Evolutionary conservation across 53 echinoderm and acorn worm genomes (phyloP), one percentile per base, ranked within the genome.

Genomic region (Echinarachnius parma): DNA sequence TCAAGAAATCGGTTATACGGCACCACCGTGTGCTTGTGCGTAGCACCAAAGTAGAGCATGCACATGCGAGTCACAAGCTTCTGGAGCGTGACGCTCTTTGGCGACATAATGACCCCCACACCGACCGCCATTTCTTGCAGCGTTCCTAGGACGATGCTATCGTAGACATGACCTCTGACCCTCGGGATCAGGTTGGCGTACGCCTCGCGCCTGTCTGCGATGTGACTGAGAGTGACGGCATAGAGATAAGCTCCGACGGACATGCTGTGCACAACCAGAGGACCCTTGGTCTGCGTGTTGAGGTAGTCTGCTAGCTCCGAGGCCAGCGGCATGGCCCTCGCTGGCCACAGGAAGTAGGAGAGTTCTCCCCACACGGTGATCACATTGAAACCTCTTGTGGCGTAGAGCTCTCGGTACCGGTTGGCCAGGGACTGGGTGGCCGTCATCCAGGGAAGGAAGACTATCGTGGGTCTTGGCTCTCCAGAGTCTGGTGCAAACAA

Each of bases 231-330:
- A 14, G 81, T 53, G 20, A 78, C 71, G 0, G 78, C 64, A 30
- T 89, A 92, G 3, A 92, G 53, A 30, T 81, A 92, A 0, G 89
- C 88, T 15, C 92, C 92, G 3, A 92, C 83, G 4, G 88, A 89
- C 50, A 89, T 81, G 20, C 78, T 72, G 62, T 92, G 92, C 28
- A 92, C 82, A 31, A 92, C 48, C 4, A 92, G 49, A 0, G 85
- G 85, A 16, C 80, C 59, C 14, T 33, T 32, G 24, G 75, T 78
- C 50, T 82, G 14, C 1, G 54, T 66, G 21, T 46, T 39, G 20
- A 92, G 31, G 60, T 82, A 85, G 4, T 74, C 66, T 4, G 71
- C 28, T 9, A 92, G 54, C 39, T 89, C 79, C 46, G 42, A 18
- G 0, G 82, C 81, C 0, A 85, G 26, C 3, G 84, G 84, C 47